Conservation (phyloP, 2,797 vertebrate genomes). For the Enteromius thamalakanensis region DNA sequence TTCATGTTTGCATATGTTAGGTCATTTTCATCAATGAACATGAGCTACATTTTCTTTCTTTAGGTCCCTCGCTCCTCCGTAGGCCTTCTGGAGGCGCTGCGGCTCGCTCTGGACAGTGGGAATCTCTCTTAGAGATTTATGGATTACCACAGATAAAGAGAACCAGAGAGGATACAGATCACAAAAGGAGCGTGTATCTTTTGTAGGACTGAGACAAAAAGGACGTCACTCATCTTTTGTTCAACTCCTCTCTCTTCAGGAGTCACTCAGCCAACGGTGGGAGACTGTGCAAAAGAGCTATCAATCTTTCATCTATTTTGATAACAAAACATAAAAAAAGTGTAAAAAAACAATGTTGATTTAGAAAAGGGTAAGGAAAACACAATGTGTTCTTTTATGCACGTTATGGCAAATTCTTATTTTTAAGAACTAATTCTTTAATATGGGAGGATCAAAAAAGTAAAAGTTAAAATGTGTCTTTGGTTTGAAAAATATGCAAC, state of each 20-base stretch:
- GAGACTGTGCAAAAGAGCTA: slow-evolving; percentile 66
- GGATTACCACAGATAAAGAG: slow-evolving; percentile 65
- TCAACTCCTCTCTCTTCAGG: slow-evolving; percentile 70
- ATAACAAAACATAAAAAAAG: slow-evolving; percentile 73
- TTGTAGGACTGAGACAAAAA: slow-evolving; percentile 51
- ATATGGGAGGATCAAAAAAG: slow-evolving; percentile 72
- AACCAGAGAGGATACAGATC: slow-evolving; percentile 72
- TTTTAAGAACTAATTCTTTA: slow-evolving; percentile 75
- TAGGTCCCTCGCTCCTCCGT: slow-evolving; percentile 57
- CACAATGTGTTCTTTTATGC: slow-evolving; percentile 79
- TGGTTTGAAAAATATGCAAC: slow-evolving; percentile 81
- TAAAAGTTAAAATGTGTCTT: slow-evolving; percentile 76
- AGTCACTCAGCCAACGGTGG: slow-evolving; percentile 77
- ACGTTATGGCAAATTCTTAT: slow-evolving; percentile 76
- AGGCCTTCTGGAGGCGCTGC: slow-evolving; percentile 58
- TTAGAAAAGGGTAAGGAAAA: slow-evolving; percentile 64
- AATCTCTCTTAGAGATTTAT: slow-evolving; percentile 67
- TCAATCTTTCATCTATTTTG: slow-evolving; percentile 81
- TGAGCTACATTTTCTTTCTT: background rate
- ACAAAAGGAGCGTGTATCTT: slow-evolving; percentile 72
- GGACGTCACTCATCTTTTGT: slow-evolving; percentile 67
- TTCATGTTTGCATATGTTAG: background rate
- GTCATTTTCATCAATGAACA: background rate
- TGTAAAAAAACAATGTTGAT: slow-evolving; percentile 48
- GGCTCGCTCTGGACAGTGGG: slow-evolving; percentile 63